A percentile compares a stretch with the other conserved stretches of the same genome.
phyloP scores from a whole-genome alignment of 2,113 vertebrate species.

The Passer montanus region DNA sequence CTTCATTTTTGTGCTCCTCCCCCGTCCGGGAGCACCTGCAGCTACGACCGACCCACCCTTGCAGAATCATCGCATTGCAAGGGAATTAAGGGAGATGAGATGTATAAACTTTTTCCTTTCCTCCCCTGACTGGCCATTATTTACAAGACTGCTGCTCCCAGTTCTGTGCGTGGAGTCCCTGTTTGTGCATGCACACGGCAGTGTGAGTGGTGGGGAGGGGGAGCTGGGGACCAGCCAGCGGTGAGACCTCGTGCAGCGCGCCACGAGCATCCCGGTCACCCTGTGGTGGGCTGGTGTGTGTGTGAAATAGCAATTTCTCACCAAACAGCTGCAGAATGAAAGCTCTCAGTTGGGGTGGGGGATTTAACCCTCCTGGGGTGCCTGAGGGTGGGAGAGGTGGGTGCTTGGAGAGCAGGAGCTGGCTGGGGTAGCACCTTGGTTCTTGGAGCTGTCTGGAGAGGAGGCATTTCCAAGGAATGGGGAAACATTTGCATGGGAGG shows the following conservation, averaged over 20 bases:
- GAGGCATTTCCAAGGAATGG: neutral
- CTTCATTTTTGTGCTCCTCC: constrained; percentile 72
- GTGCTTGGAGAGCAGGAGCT: neutral
- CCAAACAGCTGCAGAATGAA: neutral
- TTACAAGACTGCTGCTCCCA: constrained; percentile 7
- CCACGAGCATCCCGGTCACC: accelerated
- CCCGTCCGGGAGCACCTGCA: constrained; percentile 56
- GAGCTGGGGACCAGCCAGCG: accelerated
- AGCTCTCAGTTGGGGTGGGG: neutral
- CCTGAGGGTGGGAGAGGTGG: neutral
- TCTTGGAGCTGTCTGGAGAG: neutral
- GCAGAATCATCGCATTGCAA: neutral
- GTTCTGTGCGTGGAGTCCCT: neutral
- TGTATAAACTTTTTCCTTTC: neutral
- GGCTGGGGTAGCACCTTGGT: neutral
- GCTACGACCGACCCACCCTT: constrained; percentile 25
- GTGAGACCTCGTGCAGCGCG: accelerated
- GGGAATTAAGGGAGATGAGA: constrained; percentile 44
- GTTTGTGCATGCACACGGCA: neutral
- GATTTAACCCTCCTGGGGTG: neutral
- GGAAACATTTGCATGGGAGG: accelerated
- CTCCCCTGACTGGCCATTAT: neutral
- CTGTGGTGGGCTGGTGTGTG: accelerated
- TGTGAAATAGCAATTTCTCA: neutral
- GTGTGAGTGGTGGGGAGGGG: neutral